phyloP scores from a whole-genome alignment of 2,797 vertebrate species.

The Labroides dimidiatus region DNA sequence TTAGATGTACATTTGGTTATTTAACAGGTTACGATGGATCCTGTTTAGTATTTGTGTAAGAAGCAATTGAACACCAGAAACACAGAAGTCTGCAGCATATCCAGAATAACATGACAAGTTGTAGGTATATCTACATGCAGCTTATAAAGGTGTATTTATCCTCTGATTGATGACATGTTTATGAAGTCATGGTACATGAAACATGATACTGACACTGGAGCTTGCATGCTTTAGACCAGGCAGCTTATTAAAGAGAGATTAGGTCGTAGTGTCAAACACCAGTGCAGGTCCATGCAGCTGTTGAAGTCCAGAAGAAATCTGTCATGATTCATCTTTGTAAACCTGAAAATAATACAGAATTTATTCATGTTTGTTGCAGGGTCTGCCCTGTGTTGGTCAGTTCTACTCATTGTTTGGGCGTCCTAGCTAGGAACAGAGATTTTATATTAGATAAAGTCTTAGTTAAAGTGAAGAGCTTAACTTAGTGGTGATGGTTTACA shows the following conservation, averaged over 20 bases:
- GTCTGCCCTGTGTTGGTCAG: background rate
- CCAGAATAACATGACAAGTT: background rate
- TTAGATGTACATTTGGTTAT: no score
- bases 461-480: no score
- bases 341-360: slow-evolving; percentile 1
- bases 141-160: background rate
- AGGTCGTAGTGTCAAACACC: slow-evolving; percentile 21
- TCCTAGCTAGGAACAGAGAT: background rate
- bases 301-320: slow-evolving; percentile 47
- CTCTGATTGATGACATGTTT: background rate
- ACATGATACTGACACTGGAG: slow-evolving; percentile 20
- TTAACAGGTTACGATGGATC: no score
- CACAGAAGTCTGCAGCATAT: no score
- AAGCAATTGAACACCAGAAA: no score
- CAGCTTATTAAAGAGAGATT: slow-evolving; percentile 27
- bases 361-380: background rate
- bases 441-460: background rate
- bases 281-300: slow-evolving; percentile 32
- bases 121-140: background rate
- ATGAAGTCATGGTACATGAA: background rate
- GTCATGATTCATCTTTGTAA: slow-evolving; percentile 19
- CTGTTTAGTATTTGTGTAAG: no score
- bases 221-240: background rate
- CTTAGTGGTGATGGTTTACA: no score
- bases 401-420: background rate